These are phyloP conservation scores for Tetropium fuscum DNA, from an alignment of 2,888 invertebrate genomes.

Conservation along the genomic window DNA sequence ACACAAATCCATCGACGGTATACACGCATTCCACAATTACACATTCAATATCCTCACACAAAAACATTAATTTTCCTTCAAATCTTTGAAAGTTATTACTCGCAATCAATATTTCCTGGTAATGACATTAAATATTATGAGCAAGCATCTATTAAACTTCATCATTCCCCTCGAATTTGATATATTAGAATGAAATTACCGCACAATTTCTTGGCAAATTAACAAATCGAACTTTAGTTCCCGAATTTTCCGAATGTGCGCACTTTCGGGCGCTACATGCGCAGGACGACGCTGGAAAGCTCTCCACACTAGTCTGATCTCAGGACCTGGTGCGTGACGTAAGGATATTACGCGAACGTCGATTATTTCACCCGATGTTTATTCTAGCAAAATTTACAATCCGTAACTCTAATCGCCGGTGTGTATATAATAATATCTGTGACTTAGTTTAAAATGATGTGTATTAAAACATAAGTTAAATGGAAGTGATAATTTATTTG, in stretches of 20 bases:
- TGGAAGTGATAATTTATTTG: constrained; percentile 6
- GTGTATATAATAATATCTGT: neutral
- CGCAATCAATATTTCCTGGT: constrained; percentile 23
- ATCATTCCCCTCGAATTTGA: constrained; percentile 41
- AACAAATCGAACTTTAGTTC: constrained; percentile 64
- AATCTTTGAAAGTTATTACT: constrained; percentile 6
- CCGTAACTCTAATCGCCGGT: neutral
- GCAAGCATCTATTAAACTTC: constrained; percentile 29
- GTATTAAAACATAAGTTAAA: neutral
- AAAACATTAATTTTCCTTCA: constrained; percentile 14
- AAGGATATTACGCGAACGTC: constrained; percentile 28
- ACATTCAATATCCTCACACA: neutral
- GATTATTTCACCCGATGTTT: constrained; percentile 21
- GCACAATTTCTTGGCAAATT: constrained; percentile 58
- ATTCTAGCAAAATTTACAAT: constrained; percentile 7
- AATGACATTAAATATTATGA: constrained; percentile 23
- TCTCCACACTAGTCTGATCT: constrained; percentile 64
- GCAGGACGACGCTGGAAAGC: constrained; percentile 65
- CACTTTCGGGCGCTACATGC: constrained; percentile 62
- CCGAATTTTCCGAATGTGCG: constrained; percentile 65
- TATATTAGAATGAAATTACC: constrained; percentile 49
- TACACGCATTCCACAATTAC: too few relatives aligned
- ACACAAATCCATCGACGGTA: neutral
- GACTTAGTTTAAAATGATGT: constrained; percentile 7
- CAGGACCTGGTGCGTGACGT: constrained; percentile 54